Percentiles rank a stretch among this genome's conserved stretches.
phyloP scores from a whole-genome alignment of 2,113 vertebrate species.

The Poeciliopsis turrubarensis region DNA sequence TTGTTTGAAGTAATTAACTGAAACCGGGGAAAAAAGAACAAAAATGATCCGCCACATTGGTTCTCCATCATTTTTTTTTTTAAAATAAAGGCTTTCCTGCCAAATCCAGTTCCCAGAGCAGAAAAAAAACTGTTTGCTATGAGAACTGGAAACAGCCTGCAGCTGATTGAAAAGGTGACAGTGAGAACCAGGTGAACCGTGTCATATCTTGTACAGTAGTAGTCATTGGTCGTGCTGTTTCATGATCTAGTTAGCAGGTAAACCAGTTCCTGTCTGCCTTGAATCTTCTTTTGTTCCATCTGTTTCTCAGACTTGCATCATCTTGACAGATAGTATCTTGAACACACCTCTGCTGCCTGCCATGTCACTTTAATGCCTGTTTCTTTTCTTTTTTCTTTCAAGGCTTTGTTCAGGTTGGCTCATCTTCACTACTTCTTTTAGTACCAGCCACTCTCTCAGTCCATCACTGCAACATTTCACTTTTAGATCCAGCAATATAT shows the following conservation, averaged over 20 bases:
- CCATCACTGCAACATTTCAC: not conserved
- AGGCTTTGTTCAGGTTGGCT: not conserved
- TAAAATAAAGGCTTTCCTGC: not conserved
- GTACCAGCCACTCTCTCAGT: not conserved
- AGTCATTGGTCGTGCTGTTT: not conserved
- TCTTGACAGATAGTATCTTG: not conserved
- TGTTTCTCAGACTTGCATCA: constrained; percentile 22
- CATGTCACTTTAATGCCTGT: not conserved
- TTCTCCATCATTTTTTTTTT: not conserved
- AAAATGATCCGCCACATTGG: not conserved
- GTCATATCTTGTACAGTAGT: not conserved
- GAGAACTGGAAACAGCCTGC: not conserved
- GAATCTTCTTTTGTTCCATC: not conserved
- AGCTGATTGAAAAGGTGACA: not conserved
- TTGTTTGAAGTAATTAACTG: too few relatives aligned
- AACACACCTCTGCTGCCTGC: not conserved
- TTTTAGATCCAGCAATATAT: not conserved
- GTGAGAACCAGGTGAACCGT: not conserved
- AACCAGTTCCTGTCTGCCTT: not conserved
- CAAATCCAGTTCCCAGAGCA: not conserved
- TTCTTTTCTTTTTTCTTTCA: not conserved
- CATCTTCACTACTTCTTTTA: not conserved
- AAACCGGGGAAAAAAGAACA: not conserved
- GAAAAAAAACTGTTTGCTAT: not conserved
- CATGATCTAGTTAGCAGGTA: not conserved